Base-by-base conservation (phyloP, 2,888 invertebrate species). In the Polymixis flavicincta region DNA sequence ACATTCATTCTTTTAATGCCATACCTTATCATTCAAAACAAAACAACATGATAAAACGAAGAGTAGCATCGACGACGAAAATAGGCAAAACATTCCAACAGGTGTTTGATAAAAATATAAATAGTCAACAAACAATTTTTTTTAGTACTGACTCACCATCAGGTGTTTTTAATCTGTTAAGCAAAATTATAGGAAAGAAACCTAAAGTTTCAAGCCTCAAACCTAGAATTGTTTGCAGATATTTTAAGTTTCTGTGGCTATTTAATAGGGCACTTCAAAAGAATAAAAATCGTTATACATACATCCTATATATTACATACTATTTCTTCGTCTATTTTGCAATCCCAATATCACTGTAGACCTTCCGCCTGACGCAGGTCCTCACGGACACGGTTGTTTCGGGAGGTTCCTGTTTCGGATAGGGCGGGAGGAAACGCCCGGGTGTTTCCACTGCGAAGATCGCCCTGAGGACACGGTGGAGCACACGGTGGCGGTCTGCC, bases 1-100 rank as follows among this genome's bases (percentile, higher is more conserved):
- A 89, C 76, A 89, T 87, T 78, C 88, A 92, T 88, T 95, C 93
- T 95, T 95, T 95, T 93, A 95, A 94, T 95, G 83, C 82, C 82
- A 82, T 77, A 78, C 88, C 88, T 87, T 86, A 85, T 91, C 91
- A 91, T 89, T 84, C 79, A 80, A 85, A 67, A 71, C 78, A 80
- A 85, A 67, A 71, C 79, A 75, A 76, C 22, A 57, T 28, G 11
- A 50, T 32, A 37, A 52, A 54, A 28, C 22, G 17, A 63, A 32
- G 7, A 67, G 50, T 71, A 78, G 48, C 66, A 78, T 71, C 50
- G 9, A 48, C 32, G 28, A 28, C 50, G 50, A 52, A 71, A 67
- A 63, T 37, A 52, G 22, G 25, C 11, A 5, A 19, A n/a, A 69
- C 19, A 25, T 55, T n/a, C 28, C 28, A 57, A 50, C 57, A 71